Evolutionary conservation across 2,113 vertebrate genomes (phyloP), one percentile per base, ranked within the genome.

Genomic region (Actenoides lindsayi): DNA sequence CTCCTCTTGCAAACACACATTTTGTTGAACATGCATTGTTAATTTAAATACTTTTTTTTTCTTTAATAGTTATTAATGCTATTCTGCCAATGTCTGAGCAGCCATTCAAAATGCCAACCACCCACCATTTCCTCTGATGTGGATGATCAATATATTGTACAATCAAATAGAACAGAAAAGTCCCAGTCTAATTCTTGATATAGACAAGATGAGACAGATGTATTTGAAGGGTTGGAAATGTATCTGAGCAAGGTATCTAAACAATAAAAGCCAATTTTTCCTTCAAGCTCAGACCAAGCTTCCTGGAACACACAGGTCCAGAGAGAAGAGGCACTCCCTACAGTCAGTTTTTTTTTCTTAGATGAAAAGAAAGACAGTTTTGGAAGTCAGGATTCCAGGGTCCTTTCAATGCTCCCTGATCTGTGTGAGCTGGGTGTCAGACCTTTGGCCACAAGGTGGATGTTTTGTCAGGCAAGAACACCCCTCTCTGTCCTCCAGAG

Each of bases 211-310:
- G 18, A 84, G 83, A 91, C 69, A 94, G 50, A 75, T 64, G 37
- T 48, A 68, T 94, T 89, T 91, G 56, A 95, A 81, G 42, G 33
- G 4, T 17, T 96, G 57, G 60, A 84, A 89, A 64, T 31, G 30
- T 31, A 67, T 68, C 80, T 60, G 69, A 75, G 46, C 3, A 7
- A 90, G 30, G 41, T 20, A 67, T 37, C 68, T 83, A 50, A 93
- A 88, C 70, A 88, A 76, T 68, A 88, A 88, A 91, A 90, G 9
- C 2, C 68, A 83, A 60, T 90, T 96, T n/a, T 92, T 83, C n/a
- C 20, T 90, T 80, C 46, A 54, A 37, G 24, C 50, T 80, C 41
- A 62, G 68, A 60, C 63, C 79, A 83, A 83, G 30, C 59, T 59
- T 86, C 63, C 20, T 65, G 44, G 35, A 88, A 46, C 83, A 79